Base-by-base conservation (phyloP, 2,888 invertebrate genomes). In the Amblyteles armatorius region DNA sequence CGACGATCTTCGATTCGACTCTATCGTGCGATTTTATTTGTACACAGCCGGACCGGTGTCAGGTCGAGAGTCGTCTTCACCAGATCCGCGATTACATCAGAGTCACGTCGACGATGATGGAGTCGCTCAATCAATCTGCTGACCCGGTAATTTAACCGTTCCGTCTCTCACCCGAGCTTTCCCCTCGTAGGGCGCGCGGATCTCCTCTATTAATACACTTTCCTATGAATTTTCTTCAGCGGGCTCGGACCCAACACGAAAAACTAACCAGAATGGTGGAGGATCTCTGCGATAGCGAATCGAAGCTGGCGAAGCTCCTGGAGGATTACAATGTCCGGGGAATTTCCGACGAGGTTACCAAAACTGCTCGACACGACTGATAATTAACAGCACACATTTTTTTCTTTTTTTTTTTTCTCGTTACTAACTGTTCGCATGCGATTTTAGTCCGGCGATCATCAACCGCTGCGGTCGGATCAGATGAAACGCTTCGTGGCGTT, bases 1-100 rank as follows among this genome's bases (percentile, higher is more conserved):
- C 55, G 63, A 19, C 11, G 16, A 60, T 2, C 71, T 29, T 29
- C 48, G 48, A 74, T 57, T 48, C n/a, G 33, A 65, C 73, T 65
- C 29, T 48, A 19, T 72, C 55, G 19, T 55, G 44, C 44, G 26
- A 57, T 77, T 79, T 36, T n/a, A 78, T 69, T 29, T 29, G 69
- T 22, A 81, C 87, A 55, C 80, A 93, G 93, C 96, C 96, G 6
- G 96, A 96, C 88, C 95, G 96, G 73, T 95, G 95, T 29, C 96
- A 96, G 76, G 96, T 97, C 57, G 96, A 97, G 90, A 95, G 95
- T 48, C 95, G 96, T 69, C 94, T 97, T 22, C 95, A 95, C 83
- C 96, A 97, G 93, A 97, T 97, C 86, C 94, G 96, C 71, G 97
- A 97, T 91, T 97, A 97, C 91, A 96, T 97, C 85, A 95, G 96